Conservation (phyloP, 2,797 vertebrate species). For the Poeciliopsis infans region DNA sequence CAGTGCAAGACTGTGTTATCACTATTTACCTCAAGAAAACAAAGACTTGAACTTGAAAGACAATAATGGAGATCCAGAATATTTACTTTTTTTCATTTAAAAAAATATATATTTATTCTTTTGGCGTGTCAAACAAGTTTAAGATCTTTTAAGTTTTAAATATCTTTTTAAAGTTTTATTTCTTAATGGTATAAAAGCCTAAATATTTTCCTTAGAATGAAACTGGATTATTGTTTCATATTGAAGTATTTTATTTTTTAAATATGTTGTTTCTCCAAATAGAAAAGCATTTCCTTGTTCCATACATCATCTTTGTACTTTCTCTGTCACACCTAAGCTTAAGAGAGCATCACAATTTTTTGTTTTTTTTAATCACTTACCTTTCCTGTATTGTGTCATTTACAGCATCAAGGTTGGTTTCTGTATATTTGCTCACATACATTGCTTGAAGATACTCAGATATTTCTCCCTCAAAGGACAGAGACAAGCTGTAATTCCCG, state of each 20-base stretch:
- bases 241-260: background rate
- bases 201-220: background rate
- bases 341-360: background rate
- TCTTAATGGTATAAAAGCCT: background rate
- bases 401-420: slow-evolving; percentile 9
- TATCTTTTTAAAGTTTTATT: background rate
- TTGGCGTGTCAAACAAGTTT: background rate
- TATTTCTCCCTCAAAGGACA: slow-evolving; percentile 69
- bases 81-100: background rate
- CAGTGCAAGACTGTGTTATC: background rate
- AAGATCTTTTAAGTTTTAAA: background rate
- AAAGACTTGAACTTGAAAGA: background rate
- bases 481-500: slow-evolving; percentile 70
- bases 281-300: background rate
- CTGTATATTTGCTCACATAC: slow-evolving; percentile 69
- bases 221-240: background rate
- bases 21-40: background rate
- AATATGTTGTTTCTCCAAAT: background rate
- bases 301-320: background rate
- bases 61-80: background rate
- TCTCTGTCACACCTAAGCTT: background rate
- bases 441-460: slow-evolving; percentile 45
- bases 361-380: slow-evolving; percentile 22
- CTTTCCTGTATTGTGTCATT: slow-evolving; percentile 28
- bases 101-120: too few relatives aligned